Evolutionary conservation across 2,113 vertebrate species (phyloP), one percentile per base, ranked within the genome.

Genomic region (Brachirus orientalis): DNA sequence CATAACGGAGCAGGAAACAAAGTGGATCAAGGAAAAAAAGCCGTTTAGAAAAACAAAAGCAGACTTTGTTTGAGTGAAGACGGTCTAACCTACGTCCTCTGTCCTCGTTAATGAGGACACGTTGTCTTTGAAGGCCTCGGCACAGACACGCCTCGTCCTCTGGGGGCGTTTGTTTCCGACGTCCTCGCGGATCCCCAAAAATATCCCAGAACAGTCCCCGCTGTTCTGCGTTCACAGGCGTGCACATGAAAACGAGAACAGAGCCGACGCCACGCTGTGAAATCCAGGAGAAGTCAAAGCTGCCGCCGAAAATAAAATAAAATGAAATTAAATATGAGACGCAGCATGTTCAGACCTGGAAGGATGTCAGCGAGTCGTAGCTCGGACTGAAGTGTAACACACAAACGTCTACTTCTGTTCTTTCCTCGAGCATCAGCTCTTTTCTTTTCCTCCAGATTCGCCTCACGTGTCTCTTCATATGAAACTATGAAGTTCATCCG

Each of bases 121-220:
- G 12, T 59, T n/a, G 58, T 79, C 63, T 58, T 19, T 58, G n/a
- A 69, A 47, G 35, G 69, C 64, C 69, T 50, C 55, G 0, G 47
- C 47, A 54, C 54, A 48, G 40, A 59, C 18, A 10, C 3, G 36
- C 35, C 61, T 12, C 36, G 10, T 45, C 56, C 62, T 73, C 47
- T 37, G 13, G 33, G 58, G 37, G 10, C 7, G 18, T 52, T 19
- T 14, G 22, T 52, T 46, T 13, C 33, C 33, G 0, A 13, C 19
- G 28, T 37, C 59, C 36, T 1, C 5, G 38, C 46, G 58, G 6
- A 58, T 44, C 37, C 71, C 59, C 10, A 45, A 78, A 78, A 78
- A 78, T 78, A 78, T 58, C 69, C 47, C 62, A 44, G 65, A 56
- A 38, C 10, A 7, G 1, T 16, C n/a, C 75, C 74, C 1, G 59